Conservation (phyloP, 2,888 invertebrate genomes). For the Brachylomia viminalis region DNA sequence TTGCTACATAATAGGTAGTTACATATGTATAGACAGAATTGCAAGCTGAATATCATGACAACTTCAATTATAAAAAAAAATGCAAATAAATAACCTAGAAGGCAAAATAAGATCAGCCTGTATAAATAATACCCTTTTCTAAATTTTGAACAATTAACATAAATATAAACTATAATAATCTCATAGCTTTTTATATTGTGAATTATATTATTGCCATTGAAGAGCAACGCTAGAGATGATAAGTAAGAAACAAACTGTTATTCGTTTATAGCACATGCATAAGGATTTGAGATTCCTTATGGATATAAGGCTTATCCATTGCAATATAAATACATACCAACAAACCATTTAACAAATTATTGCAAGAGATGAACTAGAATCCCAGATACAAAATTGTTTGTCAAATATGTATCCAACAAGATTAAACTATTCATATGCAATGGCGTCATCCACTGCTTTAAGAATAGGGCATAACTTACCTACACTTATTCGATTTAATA, state of each 20-base stretch:
- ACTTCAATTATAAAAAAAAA: slow-evolving; percentile 42
- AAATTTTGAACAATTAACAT: slow-evolving; percentile 54
- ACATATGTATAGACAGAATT: slow-evolving; percentile 45
- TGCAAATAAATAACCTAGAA: slow-evolving; percentile 39
- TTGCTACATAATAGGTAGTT: slow-evolving; percentile 37
- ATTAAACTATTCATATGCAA: slow-evolving; percentile 36
- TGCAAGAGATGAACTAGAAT: slow-evolving; percentile 41
- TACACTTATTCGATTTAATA: slow-evolving; percentile 58
- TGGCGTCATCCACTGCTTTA: slow-evolving; percentile 30
- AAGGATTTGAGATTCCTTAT: slow-evolving; percentile 48
- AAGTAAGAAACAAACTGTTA: slow-evolving; percentile 8
- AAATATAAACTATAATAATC: slow-evolving; percentile 60
- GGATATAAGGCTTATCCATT: slow-evolving; percentile 11
- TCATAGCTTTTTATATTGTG: slow-evolving; percentile 46
- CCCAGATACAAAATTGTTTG: slow-evolving; percentile 43
- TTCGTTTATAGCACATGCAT: slow-evolving; percentile 12
- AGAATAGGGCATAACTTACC: slow-evolving; percentile 47
- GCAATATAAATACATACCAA: slow-evolving; percentile 34
- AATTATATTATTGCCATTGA: slow-evolving; percentile 22
- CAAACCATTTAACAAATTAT: slow-evolving; percentile 23
- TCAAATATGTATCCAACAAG: slow-evolving; percentile 43
- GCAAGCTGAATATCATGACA: slow-evolving; percentile 37
- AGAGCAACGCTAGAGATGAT: slow-evolving; percentile 30
- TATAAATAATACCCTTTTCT: slow-evolving; percentile 50
- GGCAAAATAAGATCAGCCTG: slow-evolving; percentile 51